Evolutionary conservation across 2,888 invertebrate genomes (phyloP), one percentile per base, ranked within the genome.

Genomic region (Noctua fimbriata): DNA sequence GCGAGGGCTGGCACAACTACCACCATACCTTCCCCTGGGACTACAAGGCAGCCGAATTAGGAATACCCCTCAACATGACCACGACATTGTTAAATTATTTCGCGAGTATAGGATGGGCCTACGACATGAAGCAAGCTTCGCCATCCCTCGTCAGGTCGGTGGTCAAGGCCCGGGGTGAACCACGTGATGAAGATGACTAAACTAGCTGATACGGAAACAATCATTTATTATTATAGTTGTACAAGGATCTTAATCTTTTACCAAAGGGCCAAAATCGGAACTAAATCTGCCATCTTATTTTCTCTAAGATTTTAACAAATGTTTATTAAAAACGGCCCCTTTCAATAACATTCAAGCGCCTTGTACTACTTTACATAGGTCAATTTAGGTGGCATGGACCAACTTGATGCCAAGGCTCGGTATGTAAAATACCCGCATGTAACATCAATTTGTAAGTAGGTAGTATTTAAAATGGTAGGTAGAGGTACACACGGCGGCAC

Each of bases 1-100:
- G 99, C 0, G 99, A 99, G 94, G 99, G 99, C 9, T 99, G 98
- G 98, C 99, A 99, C 96, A 99, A 99, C 95, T 99, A 98, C 94
- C 99, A 99, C 93, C 99, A 99, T 95, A 98, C 98, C 0, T 99
- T 99, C 94, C 99, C 99, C 0, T 98, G 98, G 98, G 99, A 99
- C 94, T 99, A 99, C 97, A 98, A 98, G 91, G 98, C 99, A 47
- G 98, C 98, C 12, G 99, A 99, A 93, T 96, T 98, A n/a, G 98
- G 98, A 69, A 97, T 97, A 83, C 93, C 97, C 85, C 92, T 97
- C n/a, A 98, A 98, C 92, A 73, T 97, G 0, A 98, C 98, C 2
- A 98, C 98, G 0, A 92, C 97, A 63, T 93, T 98, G 73, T 96
- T 99, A 74, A 98, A 99, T 90, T 91, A 97, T 18, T 98, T 98